Percentiles rank a stretch among this genome's conserved stretches.
Conservation (phyloP, 92 coral and sea anemone genomes). For the Parazoanthus atlanticus region DNA sequence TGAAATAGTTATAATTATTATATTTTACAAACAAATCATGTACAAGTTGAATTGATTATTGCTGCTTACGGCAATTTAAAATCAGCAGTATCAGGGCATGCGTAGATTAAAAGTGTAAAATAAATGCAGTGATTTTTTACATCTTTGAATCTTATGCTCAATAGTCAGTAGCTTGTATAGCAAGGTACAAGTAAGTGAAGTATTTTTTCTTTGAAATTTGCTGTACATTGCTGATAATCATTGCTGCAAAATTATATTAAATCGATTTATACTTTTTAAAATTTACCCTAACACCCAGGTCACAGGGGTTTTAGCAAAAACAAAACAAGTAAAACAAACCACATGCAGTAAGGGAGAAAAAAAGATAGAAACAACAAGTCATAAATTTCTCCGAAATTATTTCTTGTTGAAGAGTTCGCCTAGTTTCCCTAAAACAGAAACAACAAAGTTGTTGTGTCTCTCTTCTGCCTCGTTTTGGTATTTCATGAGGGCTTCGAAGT, state of each 20-base stretch:
- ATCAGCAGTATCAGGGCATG: conserved; percentile 19
- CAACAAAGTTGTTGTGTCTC: conserved; percentile 54
- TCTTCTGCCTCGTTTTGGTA: conserved; percentile 52
- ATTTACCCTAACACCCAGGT: conserved; percentile 17
- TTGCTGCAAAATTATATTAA: conserved; percentile 14
- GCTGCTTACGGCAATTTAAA: conserved; percentile 14
- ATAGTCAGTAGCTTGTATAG: conserved; percentile 18
- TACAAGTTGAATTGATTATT: conserved; percentile 2
- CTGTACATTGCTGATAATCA: background rate
- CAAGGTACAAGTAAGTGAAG: background rate
- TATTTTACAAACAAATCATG: conserved; percentile 18
- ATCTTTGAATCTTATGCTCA: conserved; percentile 28
- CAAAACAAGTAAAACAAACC: conserved; percentile 24
- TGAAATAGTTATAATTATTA: conserved; percentile 21
- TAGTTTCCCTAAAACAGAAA: conserved; percentile 41
- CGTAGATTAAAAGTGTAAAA: conserved; percentile 19
- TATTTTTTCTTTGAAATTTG: conserved; percentile 10
- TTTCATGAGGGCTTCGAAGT: conserved; percentile 51
- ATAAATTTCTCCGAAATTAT: conserved; percentile 18
- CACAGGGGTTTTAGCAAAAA: no score
- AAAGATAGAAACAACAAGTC: background rate
- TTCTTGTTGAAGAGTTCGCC: conserved; percentile 40
- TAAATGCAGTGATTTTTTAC: conserved; percentile 28
- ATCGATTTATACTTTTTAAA: no score
- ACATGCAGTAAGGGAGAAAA: conserved; percentile 16